Conservation (phyloP, 2,113 vertebrate genomes). For the Malurus alboscapulatus region DNA sequence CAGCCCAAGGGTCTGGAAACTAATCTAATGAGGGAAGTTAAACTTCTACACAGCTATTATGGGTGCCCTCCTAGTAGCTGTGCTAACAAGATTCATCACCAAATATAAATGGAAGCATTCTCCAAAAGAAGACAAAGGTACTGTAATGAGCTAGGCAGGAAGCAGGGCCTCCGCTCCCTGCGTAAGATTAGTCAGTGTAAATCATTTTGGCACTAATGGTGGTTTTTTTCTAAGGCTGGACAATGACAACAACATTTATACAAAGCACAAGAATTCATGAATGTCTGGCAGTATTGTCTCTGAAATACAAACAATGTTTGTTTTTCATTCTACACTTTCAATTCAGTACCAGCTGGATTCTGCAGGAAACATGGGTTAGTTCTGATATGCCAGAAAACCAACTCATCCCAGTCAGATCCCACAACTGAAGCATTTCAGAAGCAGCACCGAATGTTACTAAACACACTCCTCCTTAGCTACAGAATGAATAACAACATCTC, state of each 20-base stretch:
- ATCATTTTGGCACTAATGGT: conserved; percentile 36
- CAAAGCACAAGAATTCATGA: conserved; percentile 28
- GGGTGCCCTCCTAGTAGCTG: neutral
- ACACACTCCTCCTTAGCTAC: neutral
- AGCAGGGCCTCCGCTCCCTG: neutral
- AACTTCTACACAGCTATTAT: neutral
- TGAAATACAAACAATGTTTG: conserved; percentile 31
- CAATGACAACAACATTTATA: conserved; percentile 38
- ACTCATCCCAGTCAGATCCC: neutral
- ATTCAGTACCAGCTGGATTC: conserved; percentile 40
- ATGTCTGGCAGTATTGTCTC: conserved; percentile 25
- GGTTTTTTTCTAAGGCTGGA: neutral
- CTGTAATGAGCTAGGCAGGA: conserved; percentile 44
- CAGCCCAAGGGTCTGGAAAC: neutral
- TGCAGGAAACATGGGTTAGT: neutral
- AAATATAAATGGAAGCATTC: conserved; percentile 40
- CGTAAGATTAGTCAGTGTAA: neutral
- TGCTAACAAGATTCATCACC: conserved; percentile 33
- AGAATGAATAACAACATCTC: neutral
- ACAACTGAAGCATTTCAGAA: neutral
- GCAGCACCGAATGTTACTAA: neutral
- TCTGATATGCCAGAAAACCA: conserved; percentile 3
- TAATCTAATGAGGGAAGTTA: conserved; percentile 7
- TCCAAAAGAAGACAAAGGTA: conserved; percentile 45
- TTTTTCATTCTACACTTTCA: conserved; percentile 16